Percentiles rank a stretch among this genome's conserved stretches.
These are phyloP conservation scores for Aythya baeri DNA, from an alignment of 2,113 vertebrate genomes.

Conservation along the genomic window DNA sequence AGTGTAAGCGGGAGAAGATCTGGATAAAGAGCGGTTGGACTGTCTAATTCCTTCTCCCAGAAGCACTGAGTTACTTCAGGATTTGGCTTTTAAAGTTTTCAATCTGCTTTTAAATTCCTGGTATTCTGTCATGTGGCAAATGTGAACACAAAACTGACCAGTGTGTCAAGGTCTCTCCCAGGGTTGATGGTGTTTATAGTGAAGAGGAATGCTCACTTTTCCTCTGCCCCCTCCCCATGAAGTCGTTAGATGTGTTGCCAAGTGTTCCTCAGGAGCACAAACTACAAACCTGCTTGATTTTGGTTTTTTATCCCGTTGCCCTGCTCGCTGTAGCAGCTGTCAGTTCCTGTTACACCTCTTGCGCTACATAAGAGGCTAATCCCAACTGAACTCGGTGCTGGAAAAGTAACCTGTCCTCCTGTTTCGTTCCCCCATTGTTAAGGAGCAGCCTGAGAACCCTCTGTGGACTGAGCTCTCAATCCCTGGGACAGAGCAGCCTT, in stretches of 20 bases:
- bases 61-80: neutral
- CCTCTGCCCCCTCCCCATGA: neutral
- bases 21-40: neutral
- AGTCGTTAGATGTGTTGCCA: neutral
- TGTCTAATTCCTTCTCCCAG: neutral
- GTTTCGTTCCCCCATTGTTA: neutral
- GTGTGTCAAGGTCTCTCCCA: neutral
- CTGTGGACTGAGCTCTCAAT: neutral
- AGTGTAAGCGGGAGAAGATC: neutral
- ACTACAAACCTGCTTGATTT: slow-evolving; percentile 19
- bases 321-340: slow-evolving; percentile 52
- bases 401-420: slow-evolving; percentile 16
- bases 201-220: neutral
- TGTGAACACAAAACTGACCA: slow-evolving; percentile 23
- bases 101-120: slow-evolving; percentile 57
- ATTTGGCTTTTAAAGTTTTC: slow-evolving; percentile 28
- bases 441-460: neutral
- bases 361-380: slow-evolving; percentile 22
- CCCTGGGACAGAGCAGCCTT: neutral
- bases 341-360: slow-evolving; percentile 54
- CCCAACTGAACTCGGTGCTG: slow-evolving; percentile 64
- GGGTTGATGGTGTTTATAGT: neutral
- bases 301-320: slow-evolving; percentile 4
- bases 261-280: neutral
- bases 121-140: neutral